Base-by-base conservation (phyloP, 2,113 vertebrate genomes). In the Panurus biarmicus region DNA sequence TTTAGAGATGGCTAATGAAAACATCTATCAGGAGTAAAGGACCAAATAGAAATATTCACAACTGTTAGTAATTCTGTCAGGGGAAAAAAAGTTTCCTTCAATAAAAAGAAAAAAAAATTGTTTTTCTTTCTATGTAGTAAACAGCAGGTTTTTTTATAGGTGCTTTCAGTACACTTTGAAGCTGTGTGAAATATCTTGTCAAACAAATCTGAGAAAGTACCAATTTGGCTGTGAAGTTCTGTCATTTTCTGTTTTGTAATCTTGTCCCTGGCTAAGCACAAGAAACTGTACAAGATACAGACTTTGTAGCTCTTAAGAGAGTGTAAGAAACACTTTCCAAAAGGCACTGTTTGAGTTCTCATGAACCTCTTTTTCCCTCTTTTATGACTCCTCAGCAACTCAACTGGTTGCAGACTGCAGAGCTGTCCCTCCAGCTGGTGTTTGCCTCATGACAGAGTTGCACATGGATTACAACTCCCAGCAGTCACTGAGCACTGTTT, bases 281-380 rank as follows among this genome's bases (percentile, higher is more conserved):
- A 95, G 90, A 56, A 90, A 80, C 56, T 51, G 14, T 25, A 53
- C 19, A 44, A 89, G 64, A 66, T 11, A 74, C 51, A 93, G 75
- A 62, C 21, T 85, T 92, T 38, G 28, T 24, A 77, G 44, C 53
- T 87, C 85, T 74, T 83, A 47, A 66, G 38, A 70, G 38, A 83
- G 78, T 86, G 75, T 31, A 94, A 90, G 85, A 77, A 96, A 91
- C 54, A 80, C 57, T 90, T 96, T 91, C 85, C 85, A 93, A 95
- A 94, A 93, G 90, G 85, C 78, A 77, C 14, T 50, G 47, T 23
- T 74, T 65, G 58, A 64, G 51, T 76, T 76, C 72, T 94, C 1
- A 14, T 64, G 82, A 91, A 80, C 56, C 67, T 33, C 75, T 21
- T 90, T 81, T 88, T 11, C 51, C 67, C 48, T 47, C 16, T 87